Evolutionary conservation across 2,113 vertebrate genomes (phyloP), one percentile per base, ranked within the genome.

Genomic region (Cochlearius cochlearius): DNA sequence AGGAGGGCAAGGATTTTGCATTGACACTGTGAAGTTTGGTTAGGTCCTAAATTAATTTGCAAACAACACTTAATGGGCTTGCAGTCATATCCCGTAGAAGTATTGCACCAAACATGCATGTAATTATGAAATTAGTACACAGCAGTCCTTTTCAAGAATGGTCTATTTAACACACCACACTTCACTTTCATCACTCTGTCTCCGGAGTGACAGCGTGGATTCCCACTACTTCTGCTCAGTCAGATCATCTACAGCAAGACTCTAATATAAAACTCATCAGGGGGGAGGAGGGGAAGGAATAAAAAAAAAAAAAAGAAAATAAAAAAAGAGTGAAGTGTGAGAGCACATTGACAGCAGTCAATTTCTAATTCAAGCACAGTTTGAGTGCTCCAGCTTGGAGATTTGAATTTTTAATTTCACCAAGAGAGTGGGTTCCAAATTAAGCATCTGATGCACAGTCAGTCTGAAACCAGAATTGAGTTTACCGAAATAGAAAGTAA

Each of bases 361-460:
- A 95, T 96, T 97, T 97, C 92, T 96, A 96, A 95, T 96, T 94
- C 97, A 95, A 97, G 94, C 95, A 96, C 94, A 96, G 94, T 97
- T 96, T 96, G 95, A 97, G 78, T 81, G 47, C 87, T 97, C 93
- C 84, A 96, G 95, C 96, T 93, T 94, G 86, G 88, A 95, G 56
- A 97, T 95, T 85, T 97, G 90, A 98, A 97, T 93, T 96, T 94
- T 95, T 97, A 91, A 97, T 97, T 98, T 97, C 80, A 96, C 79
- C 95, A 83, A 92, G 96, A 94, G 95, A 97, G 52, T 38, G 43
- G 49, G 60, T 88, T 97, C 96, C 95, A 95, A 96, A 97, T 97
- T 94, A 98, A 96, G 97, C 92, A 92, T 90, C 95, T 97, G 95
- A 96, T 93, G 90, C 92, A 69, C 85, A 94, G 92, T 96, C 96